These are phyloP conservation scores for Caenorhabditis afra DNA, from an alignment of 2,888 invertebrate species.

Conservation along the genomic window DNA sequence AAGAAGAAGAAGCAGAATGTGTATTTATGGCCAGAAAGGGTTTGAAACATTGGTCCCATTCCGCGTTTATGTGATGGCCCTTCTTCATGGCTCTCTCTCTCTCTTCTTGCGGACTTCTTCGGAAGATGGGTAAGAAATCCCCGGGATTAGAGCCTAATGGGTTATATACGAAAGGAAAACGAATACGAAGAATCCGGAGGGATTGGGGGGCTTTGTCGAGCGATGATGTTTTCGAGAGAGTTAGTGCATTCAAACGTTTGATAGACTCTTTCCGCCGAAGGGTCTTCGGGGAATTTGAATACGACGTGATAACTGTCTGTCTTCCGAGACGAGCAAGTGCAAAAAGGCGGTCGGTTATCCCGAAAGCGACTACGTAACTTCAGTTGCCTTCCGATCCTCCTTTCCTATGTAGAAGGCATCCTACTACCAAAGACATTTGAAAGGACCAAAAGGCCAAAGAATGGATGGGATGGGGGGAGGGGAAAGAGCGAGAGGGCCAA, in stretches of 20 bases:
- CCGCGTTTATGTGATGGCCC: conserved; percentile 35
- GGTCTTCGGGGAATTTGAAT: neutral
- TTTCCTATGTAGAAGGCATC: no score
- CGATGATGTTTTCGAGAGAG: neutral
- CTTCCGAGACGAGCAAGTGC: no score
- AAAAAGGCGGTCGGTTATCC: no score
- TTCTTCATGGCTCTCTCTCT: neutral
- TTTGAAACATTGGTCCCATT: conserved; percentile 49
- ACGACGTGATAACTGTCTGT: neutral
- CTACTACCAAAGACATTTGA: no score
- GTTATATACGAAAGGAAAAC: neutral
- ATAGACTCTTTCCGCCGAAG: neutral
- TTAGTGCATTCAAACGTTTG: conserved; percentile 11
- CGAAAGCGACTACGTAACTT: no score
- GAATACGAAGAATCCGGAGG: conserved; percentile 8
- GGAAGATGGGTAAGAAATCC: neutral
- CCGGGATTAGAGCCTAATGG: conserved; percentile 9
- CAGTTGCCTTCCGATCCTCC: no score
- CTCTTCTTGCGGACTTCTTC: conserved; percentile 9
- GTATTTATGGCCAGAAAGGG: conserved; percentile 47
- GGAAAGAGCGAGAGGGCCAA: neutral
- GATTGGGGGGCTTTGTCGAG: neutral
- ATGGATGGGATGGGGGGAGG: no score
- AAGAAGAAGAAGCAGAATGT: conserved; percentile 22
- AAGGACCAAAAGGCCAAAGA: no score